phyloP scores from a whole-genome alignment of 2,888 invertebrate genomes.

The Dorcus parallelipipedus region DNA sequence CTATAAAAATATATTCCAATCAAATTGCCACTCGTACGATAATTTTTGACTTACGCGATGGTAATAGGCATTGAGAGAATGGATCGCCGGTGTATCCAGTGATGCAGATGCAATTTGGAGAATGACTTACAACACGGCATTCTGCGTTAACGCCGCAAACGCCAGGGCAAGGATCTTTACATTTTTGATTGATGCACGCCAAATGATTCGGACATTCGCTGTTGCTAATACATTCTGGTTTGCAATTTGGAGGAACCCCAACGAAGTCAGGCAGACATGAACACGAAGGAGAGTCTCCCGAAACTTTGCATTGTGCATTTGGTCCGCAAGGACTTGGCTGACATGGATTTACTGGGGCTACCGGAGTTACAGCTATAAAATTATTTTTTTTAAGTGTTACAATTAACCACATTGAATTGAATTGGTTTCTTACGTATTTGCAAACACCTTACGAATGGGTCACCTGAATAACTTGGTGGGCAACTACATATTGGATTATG shows the following conservation, averaged over 20 bases:
- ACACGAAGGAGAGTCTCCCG: conserved; percentile 68
- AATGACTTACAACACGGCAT: conserved; percentile 73
- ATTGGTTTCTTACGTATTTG: conserved; percentile 45
- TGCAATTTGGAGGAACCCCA: conserved; percentile 72
- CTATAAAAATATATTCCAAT: conserved; percentile 27
- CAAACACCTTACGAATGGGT: conserved; percentile 71
- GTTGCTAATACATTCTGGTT: conserved; percentile 77
- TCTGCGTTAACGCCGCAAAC: conserved; percentile 70
- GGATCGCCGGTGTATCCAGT: conserved; percentile 72
- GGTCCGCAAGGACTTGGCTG: conserved; percentile 79
- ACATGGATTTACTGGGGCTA: conserved; percentile 62
- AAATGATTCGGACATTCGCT: conserved; percentile 66
- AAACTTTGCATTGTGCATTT: conserved; percentile 67
- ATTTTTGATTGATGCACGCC: conserved; percentile 75
- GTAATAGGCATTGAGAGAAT: conserved; percentile 61
- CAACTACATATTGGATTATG: conserved; percentile 80
- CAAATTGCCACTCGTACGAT: neutral
- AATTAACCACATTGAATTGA: conserved; percentile 11
- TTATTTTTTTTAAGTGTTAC: conserved; percentile 14
- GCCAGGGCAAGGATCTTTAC: conserved; percentile 68
- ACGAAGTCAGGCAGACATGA: conserved; percentile 66
- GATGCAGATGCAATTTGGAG: conserved; percentile 68
- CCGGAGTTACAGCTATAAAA: conserved; percentile 33
- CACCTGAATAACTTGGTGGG: conserved; percentile 63
- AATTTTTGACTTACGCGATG: conserved; percentile 26